Base-by-base conservation (phyloP, 2,888 invertebrate genomes). In the Melikaiella ostensackeni region DNA sequence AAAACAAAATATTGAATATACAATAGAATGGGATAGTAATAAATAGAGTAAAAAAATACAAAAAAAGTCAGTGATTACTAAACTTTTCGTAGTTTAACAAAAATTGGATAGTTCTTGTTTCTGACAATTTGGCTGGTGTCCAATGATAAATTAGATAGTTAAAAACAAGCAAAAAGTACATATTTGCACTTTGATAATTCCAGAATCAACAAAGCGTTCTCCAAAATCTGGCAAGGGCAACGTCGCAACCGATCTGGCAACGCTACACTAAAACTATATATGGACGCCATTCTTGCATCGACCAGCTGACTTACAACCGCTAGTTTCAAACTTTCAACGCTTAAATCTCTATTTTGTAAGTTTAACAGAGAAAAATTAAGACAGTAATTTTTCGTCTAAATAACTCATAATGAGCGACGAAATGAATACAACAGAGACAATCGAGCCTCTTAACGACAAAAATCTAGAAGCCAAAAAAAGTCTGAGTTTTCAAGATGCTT, bases 341-440 rank as follows among this genome's bases (percentile, higher is more conserved):
- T 38, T 1, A 64, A 66, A 46, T 66, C 46, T 19, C 8, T 46
- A 30, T n/a, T 46, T 42, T 24, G 64, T 42, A 42, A 64, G 64
- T 42, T 16, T 16, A 38, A 13, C 13, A 42, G 5, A n/a, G n/a
- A 62, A 6, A 63, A 16, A 63, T 35, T 63, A 8, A 9, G 9
- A 55, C n/a, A n/a, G n/a, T n/a, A n/a, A n/a, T 24, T 19, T 7
- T 27, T 2, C 7, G 11, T 64, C 9, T 64, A 24, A 24, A 7
- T 46, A 70, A 70, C 50, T 33, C 19, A 55, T 11, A 70, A 70
- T 70, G 70, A 13, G n/a, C 11, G 70, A 70, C n/a, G 33, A 70
- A 50, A 70, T 11, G 6, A 9, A 30, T 46, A 46, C 24, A 66
- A 33, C 19, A 13, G 59, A 59, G 5, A 70, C 9, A 21, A 33